These are phyloP conservation scores for Phasianus colchicus DNA, from an alignment of 2,113 vertebrate species.

Conservation along the genomic window DNA sequence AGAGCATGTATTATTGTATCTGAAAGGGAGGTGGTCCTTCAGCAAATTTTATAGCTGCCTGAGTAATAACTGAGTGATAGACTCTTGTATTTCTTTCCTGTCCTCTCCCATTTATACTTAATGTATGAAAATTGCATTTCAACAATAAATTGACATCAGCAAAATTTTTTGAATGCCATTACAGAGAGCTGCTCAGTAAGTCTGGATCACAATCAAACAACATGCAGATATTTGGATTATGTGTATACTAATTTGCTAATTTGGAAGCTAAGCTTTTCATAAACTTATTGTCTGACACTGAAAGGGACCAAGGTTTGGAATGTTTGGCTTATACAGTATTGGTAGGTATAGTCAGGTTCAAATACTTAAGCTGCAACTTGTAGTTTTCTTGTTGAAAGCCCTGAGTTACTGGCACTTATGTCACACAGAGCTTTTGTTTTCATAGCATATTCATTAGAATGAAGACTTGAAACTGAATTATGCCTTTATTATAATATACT, in stretches of 20 bases:
- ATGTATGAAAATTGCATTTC: not conserved
- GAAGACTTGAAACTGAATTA: constrained; percentile 8
- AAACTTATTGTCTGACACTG: not conserved
- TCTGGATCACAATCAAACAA: not conserved
- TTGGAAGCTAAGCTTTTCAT: not conserved
- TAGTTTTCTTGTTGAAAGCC: not conserved
- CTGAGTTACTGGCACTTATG: not conserved
- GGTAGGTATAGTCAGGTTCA: not conserved
- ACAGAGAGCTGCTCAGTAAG: not conserved
- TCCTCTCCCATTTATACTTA: not conserved
- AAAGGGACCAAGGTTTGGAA: not conserved
- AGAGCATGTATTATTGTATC: not conserved
- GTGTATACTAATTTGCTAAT: not conserved
- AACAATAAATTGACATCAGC: not conserved
- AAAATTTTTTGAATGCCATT: not conserved
- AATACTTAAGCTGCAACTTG: not conserved
- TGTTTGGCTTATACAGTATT: not conserved
- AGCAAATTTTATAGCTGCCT: not conserved
- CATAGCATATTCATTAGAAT: not conserved
- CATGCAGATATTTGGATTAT: not conserved
- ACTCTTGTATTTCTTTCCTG: not conserved
- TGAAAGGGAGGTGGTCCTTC: not conserved
- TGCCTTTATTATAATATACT: constrained; percentile 25
- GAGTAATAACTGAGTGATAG: not conserved
- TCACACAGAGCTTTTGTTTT: not conserved